These are phyloP conservation scores for Jaculus jaculus DNA, from an alignment of 2,113 vertebrate genomes.

Conservation along the genomic window DNA sequence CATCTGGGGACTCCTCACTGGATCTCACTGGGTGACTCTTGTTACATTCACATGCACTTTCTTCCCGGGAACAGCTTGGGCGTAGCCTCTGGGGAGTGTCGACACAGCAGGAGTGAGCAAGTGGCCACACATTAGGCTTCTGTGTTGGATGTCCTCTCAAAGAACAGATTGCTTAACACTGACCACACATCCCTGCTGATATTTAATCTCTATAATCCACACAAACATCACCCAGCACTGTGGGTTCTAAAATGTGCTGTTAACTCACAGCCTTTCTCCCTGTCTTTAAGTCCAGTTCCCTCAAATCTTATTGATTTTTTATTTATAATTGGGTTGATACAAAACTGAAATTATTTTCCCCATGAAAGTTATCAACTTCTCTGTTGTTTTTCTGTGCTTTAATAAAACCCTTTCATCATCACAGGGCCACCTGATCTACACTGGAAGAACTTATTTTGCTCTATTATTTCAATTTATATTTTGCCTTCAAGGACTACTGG, in stretches of 20 bases:
- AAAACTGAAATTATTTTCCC: slow-evolving; percentile 14
- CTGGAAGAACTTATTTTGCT: background rate
- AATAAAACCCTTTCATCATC: background rate
- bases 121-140: background rate
- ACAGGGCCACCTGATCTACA: background rate
- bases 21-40: background rate
- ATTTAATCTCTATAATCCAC: background rate
- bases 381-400: background rate
- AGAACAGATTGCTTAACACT: background rate
- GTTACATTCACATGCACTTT: background rate
- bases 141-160: background rate
- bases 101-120: background rate
- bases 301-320: background rate
- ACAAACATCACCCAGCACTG: background rate
- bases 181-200: background rate
- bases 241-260: background rate
- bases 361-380: background rate
- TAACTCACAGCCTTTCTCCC: background rate
- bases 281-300: slow-evolving; percentile 21
- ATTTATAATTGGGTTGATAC: background rate
- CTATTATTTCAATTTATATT: slow-evolving; percentile 31
- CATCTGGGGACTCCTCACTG: background rate
- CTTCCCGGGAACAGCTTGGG: background rate
- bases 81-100: background rate
- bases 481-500: background rate